phyloP scores from a whole-genome alignment of 2,797 vertebrate species.

The Neosilurus mollespiculum region DNA sequence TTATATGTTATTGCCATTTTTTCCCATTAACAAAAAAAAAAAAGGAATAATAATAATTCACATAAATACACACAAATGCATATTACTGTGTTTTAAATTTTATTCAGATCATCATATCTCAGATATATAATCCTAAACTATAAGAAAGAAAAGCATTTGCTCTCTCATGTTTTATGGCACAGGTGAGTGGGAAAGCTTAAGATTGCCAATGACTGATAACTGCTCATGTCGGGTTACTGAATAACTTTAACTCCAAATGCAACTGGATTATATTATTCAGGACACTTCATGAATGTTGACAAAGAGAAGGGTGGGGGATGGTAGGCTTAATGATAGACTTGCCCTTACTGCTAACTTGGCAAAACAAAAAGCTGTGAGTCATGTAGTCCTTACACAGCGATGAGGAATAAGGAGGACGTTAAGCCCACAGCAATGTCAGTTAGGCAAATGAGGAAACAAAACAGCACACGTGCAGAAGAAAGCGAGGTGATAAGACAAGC shows the following conservation, averaged over 20 bases:
- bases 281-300: constrained; percentile 55
- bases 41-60: too few species aligned
- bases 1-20: too few species aligned
- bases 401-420: constrained; percentile 14
- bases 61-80: background rate
- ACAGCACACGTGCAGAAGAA: constrained; percentile 16
- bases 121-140: background rate
- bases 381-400: background rate
- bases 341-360: background rate
- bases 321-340: background rate
- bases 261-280: constrained; percentile 61
- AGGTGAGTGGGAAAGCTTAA: constrained; percentile 49
- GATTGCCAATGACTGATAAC: constrained; percentile 27
- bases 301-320: constrained; percentile 45
- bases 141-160: constrained; percentile 19
- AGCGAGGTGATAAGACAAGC: constrained; percentile 18
- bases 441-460: constrained; percentile 34
- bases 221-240: constrained; percentile 61
- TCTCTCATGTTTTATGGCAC: constrained; percentile 51
- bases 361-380: background rate
- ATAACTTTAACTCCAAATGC: constrained; percentile 65
- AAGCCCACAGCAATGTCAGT: constrained; percentile 12
- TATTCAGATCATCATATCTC: background rate
- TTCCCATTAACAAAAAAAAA: too few species aligned
- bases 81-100: background rate